Percentiles rank a stretch among this genome's conserved stretches.
Evolutionary conservation across 2,797 vertebrate genomes (phyloP).

Genomic region (Vireo griseus): DNA sequence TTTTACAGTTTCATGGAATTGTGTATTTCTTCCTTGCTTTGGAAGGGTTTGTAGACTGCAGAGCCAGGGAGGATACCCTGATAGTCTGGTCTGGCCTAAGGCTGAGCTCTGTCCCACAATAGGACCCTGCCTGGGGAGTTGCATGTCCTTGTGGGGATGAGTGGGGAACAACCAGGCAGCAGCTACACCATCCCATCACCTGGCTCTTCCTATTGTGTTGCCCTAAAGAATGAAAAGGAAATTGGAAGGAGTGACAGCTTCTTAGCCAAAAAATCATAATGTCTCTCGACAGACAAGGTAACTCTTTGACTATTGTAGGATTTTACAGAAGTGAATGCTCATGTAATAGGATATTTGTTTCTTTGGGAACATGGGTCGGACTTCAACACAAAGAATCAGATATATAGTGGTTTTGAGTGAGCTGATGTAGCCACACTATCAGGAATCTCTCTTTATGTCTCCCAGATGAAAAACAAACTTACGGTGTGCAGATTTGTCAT

Average conservation of each 20-base stretch:
- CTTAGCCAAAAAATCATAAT: neutral
- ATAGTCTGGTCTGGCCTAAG: neutral
- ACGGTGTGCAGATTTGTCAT: neutral
- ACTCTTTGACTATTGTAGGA: neutral
- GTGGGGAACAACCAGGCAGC: accelerated
- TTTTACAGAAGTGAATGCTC: neutral
- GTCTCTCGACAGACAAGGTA: neutral
- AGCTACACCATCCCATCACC: neutral
- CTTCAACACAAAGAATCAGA: neutral
- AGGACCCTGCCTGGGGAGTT: neutral
- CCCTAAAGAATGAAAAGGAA: neutral
- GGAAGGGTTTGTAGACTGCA: neutral
- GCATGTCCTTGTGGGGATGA: accelerated
- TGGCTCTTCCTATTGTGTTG: neutral
- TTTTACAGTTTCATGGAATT: neutral
- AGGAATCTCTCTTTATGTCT: neutral
- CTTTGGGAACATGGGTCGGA: neutral
- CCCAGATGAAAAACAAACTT: neutral
- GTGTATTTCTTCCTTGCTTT: neutral
- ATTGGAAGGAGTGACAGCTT: neutral
- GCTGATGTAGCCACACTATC: neutral
- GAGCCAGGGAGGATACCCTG: neutral
- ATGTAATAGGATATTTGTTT: neutral
- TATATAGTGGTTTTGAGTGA: neutral
- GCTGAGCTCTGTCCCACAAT: accelerated